Evolutionary conservation across 2,888 invertebrate genomes (phyloP), one percentile per base, ranked within the genome.

Genomic region (Campoplex capitator): DNA sequence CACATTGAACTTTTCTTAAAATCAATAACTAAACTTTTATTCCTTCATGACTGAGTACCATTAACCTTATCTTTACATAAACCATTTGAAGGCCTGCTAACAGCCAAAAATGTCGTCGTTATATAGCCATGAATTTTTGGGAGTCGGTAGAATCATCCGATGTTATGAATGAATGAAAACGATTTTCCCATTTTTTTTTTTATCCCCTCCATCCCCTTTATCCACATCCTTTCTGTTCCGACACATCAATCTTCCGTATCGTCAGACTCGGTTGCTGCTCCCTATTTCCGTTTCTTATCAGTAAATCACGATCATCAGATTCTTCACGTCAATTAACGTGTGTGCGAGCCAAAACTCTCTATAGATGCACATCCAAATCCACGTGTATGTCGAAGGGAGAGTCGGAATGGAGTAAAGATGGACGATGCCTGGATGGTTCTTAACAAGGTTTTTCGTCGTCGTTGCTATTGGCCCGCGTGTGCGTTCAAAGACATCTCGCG

Each of bases 401-500:
- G 48, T n/a, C 28, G 4, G 32, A 58, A 23, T 8, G 71, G 48
- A 68, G 74, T 68, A 48, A 58, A 74, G 81, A 85, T 67, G 77
- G 82, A 58, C 77, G 70, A 71, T 71, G 75, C 62, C 38, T 71
- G 42, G 77, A 74, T 67, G 83, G 73, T 58, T 35, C 80, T 88
- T 91, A 92, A 91, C 91, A 91, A 91, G 91, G 80, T 91, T 91
- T 90, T 90, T 90, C 90, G 89, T 87, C 85, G 80, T 56, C 65
- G 68, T 32, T 13, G 62, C 56, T 70, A 73, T 91, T 89, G 90
- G 56, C 42, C 73, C 62, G 75, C 23, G 68, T 62, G 80, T 73
- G 58, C 73, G 58, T 78, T 48, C 82, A 54, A 68, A 58, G 74
- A 81, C 85, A 73, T 84, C 56, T 45, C 35, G 67, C 35, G 67